These are phyloP conservation scores for Zaprionus kolodkinae DNA, from an alignment of 1,140 invertebrate species.

Conservation along the genomic window DNA sequence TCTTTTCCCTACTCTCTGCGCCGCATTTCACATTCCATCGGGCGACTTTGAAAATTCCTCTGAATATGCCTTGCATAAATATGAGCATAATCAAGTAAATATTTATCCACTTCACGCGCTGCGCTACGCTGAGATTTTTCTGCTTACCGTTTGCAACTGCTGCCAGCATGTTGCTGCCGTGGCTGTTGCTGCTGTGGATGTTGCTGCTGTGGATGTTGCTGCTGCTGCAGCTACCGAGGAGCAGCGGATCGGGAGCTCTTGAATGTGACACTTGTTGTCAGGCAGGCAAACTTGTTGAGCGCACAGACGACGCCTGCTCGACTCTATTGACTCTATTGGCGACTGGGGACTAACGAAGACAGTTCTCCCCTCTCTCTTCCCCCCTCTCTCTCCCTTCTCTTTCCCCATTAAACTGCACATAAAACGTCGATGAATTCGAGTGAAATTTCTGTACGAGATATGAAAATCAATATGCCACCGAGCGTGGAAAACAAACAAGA, in stretches of 20 bases:
- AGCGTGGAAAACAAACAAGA: slow-evolving; percentile 70
- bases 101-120: slow-evolving; percentile 74
- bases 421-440: slow-evolving; percentile 44
- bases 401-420: background rate
- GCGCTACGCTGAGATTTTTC: slow-evolving; percentile 56
- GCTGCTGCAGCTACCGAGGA: background rate
- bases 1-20: slow-evolving; percentile 17
- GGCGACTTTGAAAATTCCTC: slow-evolving; percentile 44
- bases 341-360: slow-evolving; percentile 47
- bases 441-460: slow-evolving; percentile 50
- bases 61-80: slow-evolving; percentile 60
- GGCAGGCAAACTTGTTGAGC: slow-evolving; percentile 55
- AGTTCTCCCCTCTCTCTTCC: background rate
- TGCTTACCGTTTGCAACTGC: slow-evolving; percentile 28
- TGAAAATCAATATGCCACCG: slow-evolving; percentile 72
- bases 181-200: background rate
- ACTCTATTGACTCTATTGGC: slow-evolving; percentile 53
- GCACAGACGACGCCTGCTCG: background rate
- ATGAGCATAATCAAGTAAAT: slow-evolving; percentile 82
- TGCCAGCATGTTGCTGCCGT: slow-evolving; percentile 20
- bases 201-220: slow-evolving; percentile 27
- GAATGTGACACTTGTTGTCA: slow-evolving; percentile 61
- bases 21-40: slow-evolving; percentile 52
- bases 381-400: background rate
- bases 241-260: slow-evolving; percentile 17